phyloP scores from a whole-genome alignment of 2,113 vertebrate genomes.

The Laterallus jamaicensis region DNA sequence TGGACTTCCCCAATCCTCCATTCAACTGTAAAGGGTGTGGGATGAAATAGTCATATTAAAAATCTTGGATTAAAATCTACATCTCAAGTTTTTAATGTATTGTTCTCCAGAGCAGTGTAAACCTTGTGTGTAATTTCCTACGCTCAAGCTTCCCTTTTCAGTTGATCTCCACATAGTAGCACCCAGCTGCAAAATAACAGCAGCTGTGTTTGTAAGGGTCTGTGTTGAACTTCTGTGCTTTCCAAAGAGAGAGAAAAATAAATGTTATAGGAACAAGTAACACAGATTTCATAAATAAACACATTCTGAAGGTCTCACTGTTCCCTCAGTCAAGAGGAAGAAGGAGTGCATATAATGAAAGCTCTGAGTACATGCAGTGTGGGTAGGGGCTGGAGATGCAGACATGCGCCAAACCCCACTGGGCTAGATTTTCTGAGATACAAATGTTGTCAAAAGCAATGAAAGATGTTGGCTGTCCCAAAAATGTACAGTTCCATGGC shows the following conservation, averaged over 20 bases:
- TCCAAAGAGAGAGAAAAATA: slow-evolving; percentile 18
- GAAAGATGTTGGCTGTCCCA: not conserved
- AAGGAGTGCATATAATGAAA: not conserved
- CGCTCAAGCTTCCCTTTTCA: not conserved
- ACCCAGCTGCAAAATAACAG: slow-evolving; percentile 41
- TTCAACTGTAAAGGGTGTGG: not conserved
- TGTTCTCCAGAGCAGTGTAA: slow-evolving; percentile 6
- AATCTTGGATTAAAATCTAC: slow-evolving; percentile 14
- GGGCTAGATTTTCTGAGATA: not conserved
- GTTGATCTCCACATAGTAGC: not conserved
- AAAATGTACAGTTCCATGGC: not conserved
- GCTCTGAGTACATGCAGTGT: not conserved
- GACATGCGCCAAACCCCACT: not conserved
- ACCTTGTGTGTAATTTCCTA: not conserved
- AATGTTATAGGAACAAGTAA: not conserved
- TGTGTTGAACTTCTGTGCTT: not conserved
- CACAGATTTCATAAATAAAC: not conserved
- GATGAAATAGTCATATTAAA: slow-evolving; percentile 1
- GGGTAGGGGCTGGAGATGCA: not conserved
- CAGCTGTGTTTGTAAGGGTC: slow-evolving; percentile 13
- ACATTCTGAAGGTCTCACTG: not conserved
- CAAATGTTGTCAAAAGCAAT: not conserved
- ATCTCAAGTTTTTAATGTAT: not conserved
- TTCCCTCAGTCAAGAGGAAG: not conserved
- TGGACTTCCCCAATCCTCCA: not conserved